Percentiles rank a stretch among this genome's conserved stretches.
Conservation (phyloP, 2,888 invertebrate species). For the Eupithecia centaureata region DNA sequence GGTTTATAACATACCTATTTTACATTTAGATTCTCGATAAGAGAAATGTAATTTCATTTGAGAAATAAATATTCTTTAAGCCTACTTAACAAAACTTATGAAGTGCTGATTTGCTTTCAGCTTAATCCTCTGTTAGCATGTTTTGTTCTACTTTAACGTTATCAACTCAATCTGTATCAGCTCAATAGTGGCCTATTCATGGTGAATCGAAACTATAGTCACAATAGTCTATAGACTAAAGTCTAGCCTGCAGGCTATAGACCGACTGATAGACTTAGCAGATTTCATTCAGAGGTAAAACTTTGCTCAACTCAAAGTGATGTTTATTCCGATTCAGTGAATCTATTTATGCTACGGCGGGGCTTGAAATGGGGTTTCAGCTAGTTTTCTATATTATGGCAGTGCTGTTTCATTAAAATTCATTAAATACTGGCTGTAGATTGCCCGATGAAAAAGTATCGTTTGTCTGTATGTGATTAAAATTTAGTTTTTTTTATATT, state of each 20-base stretch:
- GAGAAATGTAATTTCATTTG: too few species aligned
- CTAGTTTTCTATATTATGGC: neutral
- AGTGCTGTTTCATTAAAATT: neutral
- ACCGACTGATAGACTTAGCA: constrained; percentile 1
- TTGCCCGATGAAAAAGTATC: too few species aligned
- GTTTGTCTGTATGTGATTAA: too few species aligned
- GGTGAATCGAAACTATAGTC: constrained; percentile 8
- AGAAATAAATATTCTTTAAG: too few species aligned
- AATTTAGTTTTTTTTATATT: too few species aligned
- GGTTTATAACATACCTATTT: too few species aligned
- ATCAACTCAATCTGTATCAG: constrained; percentile 3
- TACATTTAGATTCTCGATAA: too few species aligned
- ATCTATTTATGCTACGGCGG: constrained; percentile 42
- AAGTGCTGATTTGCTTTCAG: neutral
- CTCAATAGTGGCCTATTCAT: neutral
- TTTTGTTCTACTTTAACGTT: neutral
- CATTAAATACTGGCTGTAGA: neutral
- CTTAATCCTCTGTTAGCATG: neutral
- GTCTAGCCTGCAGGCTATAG: neutral
- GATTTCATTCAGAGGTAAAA: constrained; percentile 26
- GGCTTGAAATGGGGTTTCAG: constrained; percentile 16
- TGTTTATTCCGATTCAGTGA: constrained; percentile 48
- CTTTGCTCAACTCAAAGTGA: constrained; percentile 36
- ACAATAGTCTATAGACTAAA: neutral
- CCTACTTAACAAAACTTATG: neutral